These are phyloP conservation scores for Beris chalybata DNA, from an alignment of 2,888 invertebrate genomes.

Conservation along the genomic window DNA sequence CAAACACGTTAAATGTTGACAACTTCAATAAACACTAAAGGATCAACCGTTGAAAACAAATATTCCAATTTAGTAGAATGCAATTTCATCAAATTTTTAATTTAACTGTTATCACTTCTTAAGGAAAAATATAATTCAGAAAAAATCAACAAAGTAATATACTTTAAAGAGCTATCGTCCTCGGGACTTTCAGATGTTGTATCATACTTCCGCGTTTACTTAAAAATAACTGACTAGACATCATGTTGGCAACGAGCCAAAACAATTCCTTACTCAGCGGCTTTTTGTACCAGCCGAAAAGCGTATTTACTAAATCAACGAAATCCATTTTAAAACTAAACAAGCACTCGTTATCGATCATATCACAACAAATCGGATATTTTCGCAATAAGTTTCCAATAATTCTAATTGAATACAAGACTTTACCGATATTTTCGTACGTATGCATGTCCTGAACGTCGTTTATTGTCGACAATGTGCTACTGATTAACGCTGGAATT, in stretches of 20 bases:
- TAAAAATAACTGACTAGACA: constrained; percentile 11
- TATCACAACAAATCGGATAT: constrained; percentile 9
- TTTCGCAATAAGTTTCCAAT: constrained; percentile 30
- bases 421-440: constrained; percentile 5
- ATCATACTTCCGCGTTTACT: neutral
- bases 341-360: neutral
- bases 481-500: neutral
- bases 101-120: no score
- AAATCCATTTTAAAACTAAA: constrained; percentile 1
- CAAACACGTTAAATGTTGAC: no score
- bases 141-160: no score
- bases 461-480: neutral
- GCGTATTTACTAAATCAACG: constrained; percentile 21
- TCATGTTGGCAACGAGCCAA: constrained; percentile 34
- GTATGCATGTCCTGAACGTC: neutral
- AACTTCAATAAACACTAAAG: no score
- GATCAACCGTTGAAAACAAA: no score
- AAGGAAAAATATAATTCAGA: no score
- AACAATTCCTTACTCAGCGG: constrained; percentile 23
- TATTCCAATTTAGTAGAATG: no score
- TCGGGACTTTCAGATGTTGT: neutral
- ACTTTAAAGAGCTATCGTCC: no score
- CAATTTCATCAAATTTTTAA: no score
- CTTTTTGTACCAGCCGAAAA: constrained; percentile 23
- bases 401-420: constrained; percentile 33